These are phyloP conservation scores for Cynopterus brachyotis DNA, from an alignment of 2,113 vertebrate genomes.

Conservation along the genomic window DNA sequence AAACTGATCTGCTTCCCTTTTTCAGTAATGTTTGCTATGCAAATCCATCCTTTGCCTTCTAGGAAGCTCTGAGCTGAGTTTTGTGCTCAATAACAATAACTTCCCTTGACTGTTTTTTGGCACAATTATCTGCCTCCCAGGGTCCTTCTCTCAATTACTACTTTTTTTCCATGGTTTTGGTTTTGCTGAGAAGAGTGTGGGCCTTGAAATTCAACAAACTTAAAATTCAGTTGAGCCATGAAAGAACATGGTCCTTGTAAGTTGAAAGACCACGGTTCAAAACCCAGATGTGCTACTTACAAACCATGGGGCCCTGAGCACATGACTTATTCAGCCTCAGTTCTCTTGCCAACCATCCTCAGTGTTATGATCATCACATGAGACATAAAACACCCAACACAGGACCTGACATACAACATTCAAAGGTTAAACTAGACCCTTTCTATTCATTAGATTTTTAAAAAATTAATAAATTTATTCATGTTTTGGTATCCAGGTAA, in stretches of 20 bases:
- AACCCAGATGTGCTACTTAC: neutral
- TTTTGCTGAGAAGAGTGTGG: neutral
- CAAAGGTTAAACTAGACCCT: neutral
- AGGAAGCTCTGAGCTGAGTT: neutral
- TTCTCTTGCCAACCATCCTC: neutral
- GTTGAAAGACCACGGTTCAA: neutral
- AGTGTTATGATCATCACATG: too few relatives aligned
- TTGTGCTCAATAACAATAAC: neutral
- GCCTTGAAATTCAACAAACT: neutral
- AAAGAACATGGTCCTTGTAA: neutral
- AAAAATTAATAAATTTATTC: neutral
- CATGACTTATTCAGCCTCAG: neutral
- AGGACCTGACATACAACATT: neutral
- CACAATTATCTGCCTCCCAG: neutral
- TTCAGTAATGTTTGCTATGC: neutral
- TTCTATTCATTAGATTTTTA: neutral
- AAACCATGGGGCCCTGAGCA: neutral
- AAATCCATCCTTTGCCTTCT: neutral
- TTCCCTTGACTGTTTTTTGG: neutral
- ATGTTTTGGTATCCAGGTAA: neutral
- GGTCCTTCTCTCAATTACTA: neutral
- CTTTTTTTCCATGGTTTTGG: neutral
- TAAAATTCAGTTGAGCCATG: neutral
- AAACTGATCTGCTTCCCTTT: neutral
- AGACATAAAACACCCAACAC: neutral